Conservation (phyloP, 2,113 vertebrate species). For the Eolophus roseicapilla region DNA sequence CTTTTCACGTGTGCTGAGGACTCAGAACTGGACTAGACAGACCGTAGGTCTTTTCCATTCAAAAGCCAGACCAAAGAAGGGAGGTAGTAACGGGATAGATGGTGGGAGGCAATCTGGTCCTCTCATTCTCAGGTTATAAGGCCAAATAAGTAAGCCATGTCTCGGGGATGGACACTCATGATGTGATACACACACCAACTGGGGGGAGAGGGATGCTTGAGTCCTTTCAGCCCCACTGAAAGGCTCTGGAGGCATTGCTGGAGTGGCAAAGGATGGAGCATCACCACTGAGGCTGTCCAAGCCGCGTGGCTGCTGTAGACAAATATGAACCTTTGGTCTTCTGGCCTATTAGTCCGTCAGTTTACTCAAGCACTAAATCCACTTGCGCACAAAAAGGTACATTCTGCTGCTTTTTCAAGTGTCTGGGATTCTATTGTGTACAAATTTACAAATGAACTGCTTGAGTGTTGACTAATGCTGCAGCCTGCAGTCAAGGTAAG, state of each 20-base stretch:
- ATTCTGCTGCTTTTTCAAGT: constrained; percentile 55
- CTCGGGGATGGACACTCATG: background rate
- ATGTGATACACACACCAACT: fast-evolving
- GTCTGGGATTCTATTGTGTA: constrained; percentile 53
- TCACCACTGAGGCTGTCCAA: fast-evolving
- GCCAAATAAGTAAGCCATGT: background rate
- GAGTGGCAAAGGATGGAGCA: background rate
- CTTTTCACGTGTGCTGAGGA: background rate
- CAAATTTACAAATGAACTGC: constrained; percentile 68
- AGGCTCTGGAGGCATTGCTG: background rate
- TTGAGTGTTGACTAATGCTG: constrained; percentile 66
- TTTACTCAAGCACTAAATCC: constrained; percentile 17
- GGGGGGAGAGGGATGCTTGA: background rate
- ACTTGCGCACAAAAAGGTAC: background rate
- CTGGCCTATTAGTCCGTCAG: background rate
- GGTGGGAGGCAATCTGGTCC: background rate
- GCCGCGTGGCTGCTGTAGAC: fast-evolving
- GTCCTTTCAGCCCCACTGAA: background rate
- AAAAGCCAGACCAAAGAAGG: background rate
- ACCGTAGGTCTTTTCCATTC: fast-evolving
- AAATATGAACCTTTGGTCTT: background rate
- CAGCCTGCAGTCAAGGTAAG: constrained; percentile 66
- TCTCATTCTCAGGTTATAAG: background rate
- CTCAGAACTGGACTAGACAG: background rate
- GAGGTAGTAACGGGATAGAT: background rate